Base-by-base conservation (phyloP, 2,888 invertebrate species). In the Reticulitermes lucifugus region DNA sequence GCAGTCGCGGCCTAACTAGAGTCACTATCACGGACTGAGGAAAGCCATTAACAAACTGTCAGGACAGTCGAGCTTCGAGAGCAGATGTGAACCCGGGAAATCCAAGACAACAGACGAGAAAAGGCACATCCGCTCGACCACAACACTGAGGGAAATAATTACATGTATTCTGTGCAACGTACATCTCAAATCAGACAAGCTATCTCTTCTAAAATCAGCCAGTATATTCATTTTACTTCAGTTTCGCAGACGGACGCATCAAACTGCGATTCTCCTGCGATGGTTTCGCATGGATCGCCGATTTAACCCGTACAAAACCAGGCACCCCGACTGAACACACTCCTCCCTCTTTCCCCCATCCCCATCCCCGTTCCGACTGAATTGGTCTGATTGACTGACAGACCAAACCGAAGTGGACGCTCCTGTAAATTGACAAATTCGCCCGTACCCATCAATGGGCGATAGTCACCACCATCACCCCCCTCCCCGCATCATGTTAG, bases 361-460 rank as follows among this genome's bases (percentile, higher is more conserved):
- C 41, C 7, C 2, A 41, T 0, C 41, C 7, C 2, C 73, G 41
- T 73, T 73, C 41, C 21, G 41, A 29, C 35, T 73, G 35, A 73
- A 73, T 73, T 73, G 73, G 73, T 77, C 43, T 77, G 77, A 77
- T 77, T 77, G 77, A 77, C 75, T 29, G 71, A 43, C 77, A 46
- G 77, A 46, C 77, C 46, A 18, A 77, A 46, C 77, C 22, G 73
- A 73, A 73, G 14, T 73, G 73, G 73, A 10, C 73, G 73, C 73
- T 35, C 21, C 41, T 35, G 73, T 21, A 41, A 73, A 73, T 73
- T 73, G 73, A 73, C 73, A 73, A 73, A 73, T 73, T 14, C 35
- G 22, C 41, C 22, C 73, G 73, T 29, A 73, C 12, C 25, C 46
- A 77, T 77, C 77, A 77, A 35, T 79, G 79, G 59, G 59, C 29